Base-by-base conservation (phyloP, 2,888 invertebrate species). In the Sepioteuthis lessoniana region DNA sequence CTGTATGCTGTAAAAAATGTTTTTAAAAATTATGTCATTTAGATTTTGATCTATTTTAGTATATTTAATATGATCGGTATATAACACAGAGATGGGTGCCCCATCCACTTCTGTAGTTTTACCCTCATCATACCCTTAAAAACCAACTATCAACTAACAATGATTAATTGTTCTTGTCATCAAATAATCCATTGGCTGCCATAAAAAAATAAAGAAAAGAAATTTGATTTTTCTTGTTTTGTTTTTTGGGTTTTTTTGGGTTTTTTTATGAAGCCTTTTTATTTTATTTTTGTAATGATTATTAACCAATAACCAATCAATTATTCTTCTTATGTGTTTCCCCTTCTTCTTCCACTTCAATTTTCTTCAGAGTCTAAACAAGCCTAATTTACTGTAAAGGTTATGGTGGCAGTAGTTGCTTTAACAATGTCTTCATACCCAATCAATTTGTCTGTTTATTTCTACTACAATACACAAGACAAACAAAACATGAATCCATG, bases 301-400 rank as follows among this genome's bases (percentile, higher is more conserved):
- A 10, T n/a, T 4, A 76, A 76, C 76, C n/a, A 76, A 76, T n/a
- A n/a, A 76, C n/a, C 10, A 35, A 76, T 76, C 35, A 76, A 76
- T 76, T n/a, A 4, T 76, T 76, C 25, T n/a, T 76, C n/a, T 76
- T 50, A n/a, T 50, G 16, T 50, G 50, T 50, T 50, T 55, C 21
- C 7, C 25, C 21, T 21, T 25, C 7, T 76, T 13, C n/a, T 76
- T 35, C 76, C 0, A 0, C 76, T n/a, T 76, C n/a, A 76, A 35
- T 76, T 76, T 76, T 76, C n/a, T n/a, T 76, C n/a, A n/a, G 16
- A 76, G n/a, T 76, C 16, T 10, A n/a, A 76, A 76, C 76, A 76
- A 76, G 76, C n/a, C 76, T 76, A 35, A 76, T 76, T 76, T 76
- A 76, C n/a, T n/a, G n/a, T n/a, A 76, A 76, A 76, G 76, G 76